phyloP scores from a whole-genome alignment of 2,888 invertebrate species.

The Heterodera filipjevi region DNA sequence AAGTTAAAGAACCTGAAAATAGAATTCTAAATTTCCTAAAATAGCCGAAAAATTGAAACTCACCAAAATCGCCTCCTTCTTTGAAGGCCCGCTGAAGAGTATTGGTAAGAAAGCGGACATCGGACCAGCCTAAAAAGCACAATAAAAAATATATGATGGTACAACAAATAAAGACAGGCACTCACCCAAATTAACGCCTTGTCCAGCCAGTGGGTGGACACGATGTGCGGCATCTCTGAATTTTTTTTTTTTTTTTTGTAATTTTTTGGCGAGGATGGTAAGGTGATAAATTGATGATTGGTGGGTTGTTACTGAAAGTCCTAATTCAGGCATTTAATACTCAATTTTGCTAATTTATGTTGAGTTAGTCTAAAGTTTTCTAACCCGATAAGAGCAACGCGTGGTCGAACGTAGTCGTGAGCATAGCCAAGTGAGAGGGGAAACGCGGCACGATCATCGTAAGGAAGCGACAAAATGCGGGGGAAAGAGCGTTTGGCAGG shows the following conservation, averaged over 20 bases:
- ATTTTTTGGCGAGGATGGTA: no score
- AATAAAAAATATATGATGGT: constrained; percentile 76
- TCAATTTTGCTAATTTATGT: no score
- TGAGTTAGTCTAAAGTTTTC: constrained; percentile 25
- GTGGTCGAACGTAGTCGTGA: constrained; percentile 79
- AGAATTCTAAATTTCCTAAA: not conserved
- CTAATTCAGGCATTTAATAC: no score
- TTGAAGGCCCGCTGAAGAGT: constrained; percentile 76
- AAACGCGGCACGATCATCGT: constrained; percentile 80
- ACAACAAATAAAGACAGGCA: no score
- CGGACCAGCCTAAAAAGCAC: constrained; percentile 78
- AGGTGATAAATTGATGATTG: no score
- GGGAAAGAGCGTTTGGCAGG: constrained; percentile 70
- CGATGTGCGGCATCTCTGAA: constrained; percentile 76
- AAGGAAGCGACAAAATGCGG: constrained; percentile 22
- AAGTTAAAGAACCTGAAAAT: constrained; percentile 42
- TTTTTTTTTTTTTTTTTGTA: not conserved
- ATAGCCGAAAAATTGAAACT: constrained; percentile 66
- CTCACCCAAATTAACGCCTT: constrained; percentile 66
- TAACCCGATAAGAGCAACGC: constrained; percentile 86
- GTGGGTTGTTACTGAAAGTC: no score
- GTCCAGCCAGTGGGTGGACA: constrained; percentile 93
- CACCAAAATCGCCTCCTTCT: constrained; percentile 75
- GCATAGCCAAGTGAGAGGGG: constrained; percentile 90
- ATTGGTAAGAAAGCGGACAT: constrained; percentile 78